A percentile compares a stretch with the other conserved stretches of the same genome.
These are phyloP conservation scores for Leontocebus nigricollis DNA, from an alignment of 2,797 vertebrate species.

Conservation along the genomic window DNA sequence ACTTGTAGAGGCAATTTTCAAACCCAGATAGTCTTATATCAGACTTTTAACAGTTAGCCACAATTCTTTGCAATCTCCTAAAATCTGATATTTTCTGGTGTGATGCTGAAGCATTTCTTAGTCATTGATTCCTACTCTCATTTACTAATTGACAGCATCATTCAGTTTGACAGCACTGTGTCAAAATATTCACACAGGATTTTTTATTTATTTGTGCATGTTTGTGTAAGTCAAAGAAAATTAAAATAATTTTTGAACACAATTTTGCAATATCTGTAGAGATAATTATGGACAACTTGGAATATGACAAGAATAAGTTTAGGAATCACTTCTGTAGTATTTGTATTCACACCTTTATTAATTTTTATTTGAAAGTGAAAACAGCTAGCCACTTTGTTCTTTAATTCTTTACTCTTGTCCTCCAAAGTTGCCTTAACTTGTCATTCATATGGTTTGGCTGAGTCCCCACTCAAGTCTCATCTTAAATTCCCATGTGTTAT, in stretches of 20 bases:
- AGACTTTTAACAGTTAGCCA: background rate
- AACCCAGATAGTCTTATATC: background rate
- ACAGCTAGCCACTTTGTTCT: background rate
- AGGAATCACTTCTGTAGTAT: background rate
- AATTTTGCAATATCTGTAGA: background rate
- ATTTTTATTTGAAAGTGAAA: conserved; percentile 17
- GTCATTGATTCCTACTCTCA: background rate
- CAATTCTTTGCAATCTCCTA: background rate
- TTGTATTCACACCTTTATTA: background rate
- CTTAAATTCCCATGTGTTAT: background rate
- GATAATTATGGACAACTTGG: background rate
- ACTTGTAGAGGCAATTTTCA: background rate
- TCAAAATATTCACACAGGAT: background rate
- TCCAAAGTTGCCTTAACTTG: background rate
- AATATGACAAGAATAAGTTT: background rate
- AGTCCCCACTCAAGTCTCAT: background rate
- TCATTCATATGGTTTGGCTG: background rate
- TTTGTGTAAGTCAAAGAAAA: background rate
- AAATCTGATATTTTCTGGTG: background rate
- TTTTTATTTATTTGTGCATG: background rate
- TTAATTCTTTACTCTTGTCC: background rate
- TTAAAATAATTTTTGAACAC: background rate
- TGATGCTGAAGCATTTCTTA: background rate
- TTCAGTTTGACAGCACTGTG: background rate
- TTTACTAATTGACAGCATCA: background rate